Evolutionary conservation across 2,888 invertebrate genomes (phyloP), one percentile per base, ranked within the genome.

Genomic region (Chrysolina haemoptera): DNA sequence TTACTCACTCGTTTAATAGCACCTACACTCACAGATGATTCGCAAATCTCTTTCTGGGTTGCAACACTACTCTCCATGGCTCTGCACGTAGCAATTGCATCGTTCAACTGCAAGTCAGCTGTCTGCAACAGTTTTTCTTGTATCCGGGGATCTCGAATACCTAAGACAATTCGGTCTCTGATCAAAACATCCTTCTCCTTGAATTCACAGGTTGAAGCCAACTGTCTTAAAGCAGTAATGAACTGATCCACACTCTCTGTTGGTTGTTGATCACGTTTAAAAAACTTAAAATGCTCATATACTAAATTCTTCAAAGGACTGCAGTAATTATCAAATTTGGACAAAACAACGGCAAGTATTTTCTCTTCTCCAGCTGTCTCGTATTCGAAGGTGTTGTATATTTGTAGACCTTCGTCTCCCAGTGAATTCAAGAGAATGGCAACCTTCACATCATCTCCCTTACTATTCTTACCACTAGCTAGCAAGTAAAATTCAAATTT

Each of bases 201-300:
- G 53, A 78, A 79, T 6, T 79, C 79, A 68, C 79, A 79, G 5
- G 78, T 77, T 8, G 73, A 22, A 0, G 80, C 70, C 3, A 80
- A 41, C 18, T 77, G 71, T 63, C 66, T 68, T 18, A 78, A 50
- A 3, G 74, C 76, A 43, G 76, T 75, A 22, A 79, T 53, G 68
- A 78, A 78, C 46, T 79, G 75, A 48, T 80, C 77, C 16, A 78
- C 55, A n/a, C 53, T 64, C 62, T 78, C 80, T 53, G 40, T 64
- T 22, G 65, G 72, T 12, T 69, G 35, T 68, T 80, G 79, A 35
- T 76, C 76, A n/a, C 76, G 59, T 68, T 77, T 76, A 53, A 79
- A 79, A 69, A 81, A 77, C 46, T 80, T 80, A 53, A 72, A 82
- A 10, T 78, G 76, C 55, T 80, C 76, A 72, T 72, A 79, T 8